Percentiles rank a stretch among this genome's conserved stretches.
These are phyloP conservation scores for Grammomys surdaster DNA, from an alignment of 2,113 vertebrate genomes.

Conservation along the genomic window DNA sequence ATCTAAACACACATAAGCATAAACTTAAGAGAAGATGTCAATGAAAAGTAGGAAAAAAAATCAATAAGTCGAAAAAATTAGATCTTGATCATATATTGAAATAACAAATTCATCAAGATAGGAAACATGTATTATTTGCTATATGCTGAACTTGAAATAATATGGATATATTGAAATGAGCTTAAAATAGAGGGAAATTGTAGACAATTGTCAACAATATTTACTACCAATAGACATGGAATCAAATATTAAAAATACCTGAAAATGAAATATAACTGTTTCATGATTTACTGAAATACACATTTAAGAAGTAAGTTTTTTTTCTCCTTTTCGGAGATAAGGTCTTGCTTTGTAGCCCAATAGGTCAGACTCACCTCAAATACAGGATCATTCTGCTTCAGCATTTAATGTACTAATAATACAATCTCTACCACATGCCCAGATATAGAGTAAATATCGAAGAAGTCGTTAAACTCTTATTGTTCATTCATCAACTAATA, in stretches of 20 bases:
- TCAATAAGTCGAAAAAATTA: neutral
- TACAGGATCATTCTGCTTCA: neutral
- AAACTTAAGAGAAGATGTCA: neutral
- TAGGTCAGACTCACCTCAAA: neutral
- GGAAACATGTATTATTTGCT: neutral
- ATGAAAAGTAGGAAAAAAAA: neutral
- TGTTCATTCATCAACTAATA: neutral
- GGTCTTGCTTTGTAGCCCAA: neutral
- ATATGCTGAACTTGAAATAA: neutral
- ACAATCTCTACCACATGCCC: too few species aligned
- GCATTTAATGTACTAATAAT: neutral
- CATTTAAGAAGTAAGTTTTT: neutral
- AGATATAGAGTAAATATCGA: neutral
- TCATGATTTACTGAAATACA: neutral
- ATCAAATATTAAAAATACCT: neutral
- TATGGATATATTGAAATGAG: too few species aligned
- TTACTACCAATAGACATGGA: neutral
- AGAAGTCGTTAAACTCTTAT: neutral
- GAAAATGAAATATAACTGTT: neutral
- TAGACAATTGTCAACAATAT: neutral
- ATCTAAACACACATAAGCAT: neutral
- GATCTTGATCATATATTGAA: neutral
- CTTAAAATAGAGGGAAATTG: neutral
- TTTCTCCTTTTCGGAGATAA: neutral
- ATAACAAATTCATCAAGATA: neutral